Base-by-base conservation (phyloP, 2,888 invertebrate species). In the Colletes collaris region DNA sequence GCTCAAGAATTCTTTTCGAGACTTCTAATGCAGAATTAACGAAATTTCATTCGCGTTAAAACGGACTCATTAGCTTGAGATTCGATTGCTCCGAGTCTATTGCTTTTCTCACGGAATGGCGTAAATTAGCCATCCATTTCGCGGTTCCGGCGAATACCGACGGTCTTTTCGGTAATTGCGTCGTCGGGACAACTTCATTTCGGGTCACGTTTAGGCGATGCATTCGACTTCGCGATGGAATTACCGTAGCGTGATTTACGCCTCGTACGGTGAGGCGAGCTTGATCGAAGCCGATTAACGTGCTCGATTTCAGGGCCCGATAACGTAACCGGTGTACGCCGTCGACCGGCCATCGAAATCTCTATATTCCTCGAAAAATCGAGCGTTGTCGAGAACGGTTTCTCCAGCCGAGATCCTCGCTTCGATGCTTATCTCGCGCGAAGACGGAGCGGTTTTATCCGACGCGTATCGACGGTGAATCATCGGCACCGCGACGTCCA, bases 401-500 rank as follows among this genome's bases (percentile, higher is more conserved):
- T 37, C 16, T 8, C 37, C 6, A n/a, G 27, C 4, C 10, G 68
- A 37, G 65, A 53, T 76, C 52, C 60, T 10, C 76, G 8, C 6
- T 3, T 3, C 5, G 76, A 83, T 80, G 58, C 4, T 74, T 80
- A 80, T 82, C 71, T 60, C 37, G 50, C 63, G 66, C 53, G 67
- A 68, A 74, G 71, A 67, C 52, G 67, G 67, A 67, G 70, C 65
- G 65, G 63, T 65, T 76, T 74, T 63, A 67, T 76, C 79, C 55
- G 58, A 3, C 11, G 64, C 63, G 76, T 67, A 76, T 83, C 83
- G 10, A 7, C 72, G 67, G 62, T 72, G 79, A 79, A 82, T 68
- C 67, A 78, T 62, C 62, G 79, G 74, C 71, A 66, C 66, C 69
- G 76, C 71, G 46, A 71, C 63, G 16, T 40, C 7, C 40, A 40